Percentiles rank a stretch among this genome's conserved stretches.
Conservation (phyloP, 2,888 invertebrate genomes). For the Digitonthophagus gazella region DNA sequence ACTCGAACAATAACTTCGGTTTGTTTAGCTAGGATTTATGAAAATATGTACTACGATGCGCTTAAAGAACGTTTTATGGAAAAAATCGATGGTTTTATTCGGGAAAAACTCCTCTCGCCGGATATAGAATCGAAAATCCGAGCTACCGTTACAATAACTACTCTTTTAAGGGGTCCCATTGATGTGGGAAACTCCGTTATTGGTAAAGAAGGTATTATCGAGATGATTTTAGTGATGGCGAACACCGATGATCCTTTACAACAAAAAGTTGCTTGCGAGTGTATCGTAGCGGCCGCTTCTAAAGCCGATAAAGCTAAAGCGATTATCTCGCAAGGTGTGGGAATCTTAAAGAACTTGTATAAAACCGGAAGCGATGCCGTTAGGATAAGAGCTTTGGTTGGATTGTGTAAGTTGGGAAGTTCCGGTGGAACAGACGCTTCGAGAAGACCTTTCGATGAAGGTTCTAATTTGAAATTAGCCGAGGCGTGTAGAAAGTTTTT, state of each 20-base stretch:
- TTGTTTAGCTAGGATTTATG: slow-evolving; percentile 86
- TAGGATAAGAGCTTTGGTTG: slow-evolving; percentile 84
- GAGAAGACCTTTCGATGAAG: slow-evolving; percentile 92
- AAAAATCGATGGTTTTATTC: slow-evolving; percentile 82
- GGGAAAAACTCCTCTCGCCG: slow-evolving; percentile 78
- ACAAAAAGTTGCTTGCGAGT: slow-evolving; percentile 92
- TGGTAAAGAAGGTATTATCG: slow-evolving; percentile 82
- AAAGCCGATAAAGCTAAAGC: slow-evolving; percentile 96
- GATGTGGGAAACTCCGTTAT: slow-evolving; percentile 89
- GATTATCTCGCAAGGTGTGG: slow-evolving; percentile 79
- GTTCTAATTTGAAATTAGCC: slow-evolving; percentile 87
- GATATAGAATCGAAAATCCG: slow-evolving; percentile 84
- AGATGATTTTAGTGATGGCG: slow-evolving; percentile 97
- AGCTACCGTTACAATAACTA: slow-evolving; percentile 83
- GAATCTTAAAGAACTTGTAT: slow-evolving; percentile 92
- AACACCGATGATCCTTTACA: slow-evolving; percentile 86
- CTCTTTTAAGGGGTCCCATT: slow-evolving; percentile 84
- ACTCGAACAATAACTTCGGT: slow-evolving; percentile 90
- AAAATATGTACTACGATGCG: slow-evolving; percentile 93
- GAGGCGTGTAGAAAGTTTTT: slow-evolving; percentile 92
- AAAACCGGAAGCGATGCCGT: slow-evolving; percentile 87
- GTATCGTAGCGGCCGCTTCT: slow-evolving; percentile 92
- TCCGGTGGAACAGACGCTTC: slow-evolving; percentile 95
- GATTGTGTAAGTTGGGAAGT: slow-evolving; percentile 93
- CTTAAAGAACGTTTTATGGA: slow-evolving; percentile 69